These are phyloP conservation scores for Ophion ellenae DNA, from an alignment of 2,888 invertebrate species.

Conservation along the genomic window DNA sequence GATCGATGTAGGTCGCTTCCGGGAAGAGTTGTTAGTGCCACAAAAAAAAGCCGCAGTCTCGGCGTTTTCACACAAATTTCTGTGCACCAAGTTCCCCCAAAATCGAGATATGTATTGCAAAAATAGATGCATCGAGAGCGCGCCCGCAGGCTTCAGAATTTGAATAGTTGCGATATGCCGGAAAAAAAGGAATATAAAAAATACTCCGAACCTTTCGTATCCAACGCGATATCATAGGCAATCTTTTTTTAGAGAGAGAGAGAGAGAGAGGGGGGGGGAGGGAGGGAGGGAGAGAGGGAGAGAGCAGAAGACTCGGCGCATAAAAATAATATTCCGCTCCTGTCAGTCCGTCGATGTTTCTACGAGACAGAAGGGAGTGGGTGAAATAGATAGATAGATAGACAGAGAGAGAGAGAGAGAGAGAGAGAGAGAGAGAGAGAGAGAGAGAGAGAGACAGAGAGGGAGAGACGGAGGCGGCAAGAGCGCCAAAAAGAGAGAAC, in stretches of 20 bases:
- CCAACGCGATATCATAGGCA: background rate
- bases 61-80: slow-evolving; percentile 1
- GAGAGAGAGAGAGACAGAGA: too few relatives aligned
- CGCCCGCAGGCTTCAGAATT: too few relatives aligned
- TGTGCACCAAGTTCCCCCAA: background rate
- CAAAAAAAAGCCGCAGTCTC: background rate
- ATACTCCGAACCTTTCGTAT: background rate
- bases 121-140: background rate
- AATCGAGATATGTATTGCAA: background rate
- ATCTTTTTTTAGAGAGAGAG: slow-evolving; percentile 17
- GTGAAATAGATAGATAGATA: too few relatives aligned
- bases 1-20: too few relatives aligned
- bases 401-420: too few relatives aligned
- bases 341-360: slow-evolving; percentile 19
- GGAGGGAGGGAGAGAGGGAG: background rate
- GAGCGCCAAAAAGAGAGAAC: background rate
- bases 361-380: slow-evolving; percentile 15
- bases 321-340: slow-evolving; percentile 47
- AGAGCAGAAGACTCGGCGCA: background rate
- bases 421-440: too few relatives aligned
- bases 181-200: background rate
- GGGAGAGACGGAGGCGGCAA: too few relatives aligned
- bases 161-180: too few relatives aligned
- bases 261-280: slow-evolving; percentile 2
- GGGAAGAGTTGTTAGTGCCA: too few relatives aligned